These are phyloP conservation scores for Ochlodes sylvanus DNA, from an alignment of 2,888 invertebrate species.

Conservation along the genomic window DNA sequence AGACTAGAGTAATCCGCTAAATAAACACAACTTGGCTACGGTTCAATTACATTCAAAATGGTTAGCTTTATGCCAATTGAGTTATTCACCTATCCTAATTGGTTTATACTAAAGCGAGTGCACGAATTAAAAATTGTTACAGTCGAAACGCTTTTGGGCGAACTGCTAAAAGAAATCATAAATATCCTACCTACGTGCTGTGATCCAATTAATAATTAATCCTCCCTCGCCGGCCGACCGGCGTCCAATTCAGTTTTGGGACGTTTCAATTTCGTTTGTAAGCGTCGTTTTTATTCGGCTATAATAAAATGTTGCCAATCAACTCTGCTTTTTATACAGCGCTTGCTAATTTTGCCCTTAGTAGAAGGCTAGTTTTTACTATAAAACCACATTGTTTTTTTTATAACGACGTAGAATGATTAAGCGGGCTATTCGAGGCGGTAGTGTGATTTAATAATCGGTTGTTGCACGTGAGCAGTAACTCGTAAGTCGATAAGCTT, in stretches of 20 bases:
- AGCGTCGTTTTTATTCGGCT: slow-evolving; percentile 68
- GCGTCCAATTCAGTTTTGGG: slow-evolving; percentile 68
- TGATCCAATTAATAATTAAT: slow-evolving; percentile 78
- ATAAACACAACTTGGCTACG: no score
- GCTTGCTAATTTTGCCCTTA: slow-evolving; percentile 43
- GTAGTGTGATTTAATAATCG: slow-evolving; percentile 39
- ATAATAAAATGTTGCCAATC: slow-evolving; percentile 68
- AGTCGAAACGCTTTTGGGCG: slow-evolving; percentile 5
- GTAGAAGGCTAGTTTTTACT: slow-evolving; percentile 36
- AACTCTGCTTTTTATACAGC: slow-evolving; percentile 51
- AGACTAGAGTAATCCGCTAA: no score
- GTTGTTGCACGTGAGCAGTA: slow-evolving; percentile 39
- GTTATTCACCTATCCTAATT: neutral
- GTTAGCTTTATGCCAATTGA: neutral
- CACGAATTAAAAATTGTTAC: slow-evolving; percentile 7
- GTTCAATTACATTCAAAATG: no score
- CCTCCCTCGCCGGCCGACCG: slow-evolving; percentile 61
- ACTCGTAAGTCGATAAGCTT: slow-evolving; percentile 48
- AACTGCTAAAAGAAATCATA: slow-evolving; percentile 55
- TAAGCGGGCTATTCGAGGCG: slow-evolving; percentile 20
- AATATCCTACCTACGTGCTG: slow-evolving; percentile 60
- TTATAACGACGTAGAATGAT: slow-evolving; percentile 16
- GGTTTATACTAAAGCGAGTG: neutral
- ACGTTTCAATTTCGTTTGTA: slow-evolving; percentile 70
- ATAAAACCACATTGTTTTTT: slow-evolving; percentile 16